phyloP scores from a whole-genome alignment of 2,888 invertebrate species.

The Hesperia comma region DNA sequence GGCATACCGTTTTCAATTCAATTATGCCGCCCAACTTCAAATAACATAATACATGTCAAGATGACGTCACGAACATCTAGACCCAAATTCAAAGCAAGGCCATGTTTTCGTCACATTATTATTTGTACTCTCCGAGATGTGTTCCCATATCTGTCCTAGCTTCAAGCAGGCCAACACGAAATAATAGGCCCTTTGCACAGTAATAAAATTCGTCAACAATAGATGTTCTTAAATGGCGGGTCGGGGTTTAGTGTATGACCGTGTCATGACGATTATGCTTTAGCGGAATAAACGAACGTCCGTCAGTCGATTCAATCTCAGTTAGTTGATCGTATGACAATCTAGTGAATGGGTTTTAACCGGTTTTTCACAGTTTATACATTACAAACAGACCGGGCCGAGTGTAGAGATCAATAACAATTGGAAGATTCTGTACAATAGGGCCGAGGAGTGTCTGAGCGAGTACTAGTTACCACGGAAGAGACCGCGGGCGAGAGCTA shows the following conservation, averaged over 20 bases:
- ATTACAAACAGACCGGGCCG: conserved; percentile 6
- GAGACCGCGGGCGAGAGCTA: conserved; percentile 39
- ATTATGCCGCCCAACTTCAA: not conserved
- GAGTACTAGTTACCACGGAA: conserved; percentile 34
- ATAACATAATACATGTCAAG: conserved; percentile 12
- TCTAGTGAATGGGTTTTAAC: conserved; percentile 42
- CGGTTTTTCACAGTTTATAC: conserved; percentile 49
- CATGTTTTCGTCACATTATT: not conserved
- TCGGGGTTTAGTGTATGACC: conserved; percentile 39
- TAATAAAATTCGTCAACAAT: conserved; percentile 51
- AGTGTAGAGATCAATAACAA: conserved; percentile 39
- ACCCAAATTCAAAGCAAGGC: not conserved
- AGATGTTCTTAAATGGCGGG: conserved; percentile 45
- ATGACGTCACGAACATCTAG: conserved; percentile 52
- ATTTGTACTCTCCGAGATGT: not conserved
- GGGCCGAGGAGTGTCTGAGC: conserved; percentile 15
- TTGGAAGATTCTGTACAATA: conserved; percentile 10
- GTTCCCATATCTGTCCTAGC: conserved; percentile 68
- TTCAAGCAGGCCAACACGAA: conserved; percentile 72
- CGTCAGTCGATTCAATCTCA: conserved; percentile 36
- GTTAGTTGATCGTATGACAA: conserved; percentile 22
- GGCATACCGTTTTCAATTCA: not conserved
- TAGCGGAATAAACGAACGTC: conserved; percentile 30
- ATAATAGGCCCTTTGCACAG: conserved; percentile 59
- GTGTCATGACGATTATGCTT: conserved; percentile 26